Percentiles rank a stretch among this genome's conserved stretches.
phyloP scores from a whole-genome alignment of 2,113 vertebrate species.

The Oreotrochilus melanogaster region DNA sequence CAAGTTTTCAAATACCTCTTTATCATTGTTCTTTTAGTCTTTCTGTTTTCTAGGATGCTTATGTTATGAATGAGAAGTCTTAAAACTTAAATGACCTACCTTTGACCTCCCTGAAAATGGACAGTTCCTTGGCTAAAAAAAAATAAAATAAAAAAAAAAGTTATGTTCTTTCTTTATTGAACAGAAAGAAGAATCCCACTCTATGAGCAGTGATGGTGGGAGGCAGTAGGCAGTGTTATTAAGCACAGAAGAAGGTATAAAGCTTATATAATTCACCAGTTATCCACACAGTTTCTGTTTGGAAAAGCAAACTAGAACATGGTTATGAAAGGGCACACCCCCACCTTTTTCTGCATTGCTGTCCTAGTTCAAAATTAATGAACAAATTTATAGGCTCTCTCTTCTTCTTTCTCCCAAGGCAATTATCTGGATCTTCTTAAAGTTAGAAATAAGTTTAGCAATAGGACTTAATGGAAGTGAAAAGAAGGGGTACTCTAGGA shows the following conservation, averaged over 20 bases:
- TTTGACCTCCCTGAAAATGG: not conserved
- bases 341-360: not conserved
- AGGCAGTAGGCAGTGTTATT: not conserved
- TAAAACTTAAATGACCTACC: not conserved
- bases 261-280: not conserved
- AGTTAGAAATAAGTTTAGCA: not conserved
- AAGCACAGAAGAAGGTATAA: not conserved
- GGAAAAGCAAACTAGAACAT: not conserved
- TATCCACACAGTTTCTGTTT: not conserved
- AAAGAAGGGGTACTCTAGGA: not conserved
- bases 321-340: not conserved
- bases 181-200: not conserved
- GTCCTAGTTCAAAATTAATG: not conserved
- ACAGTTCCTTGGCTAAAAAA: not conserved
- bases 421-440: not conserved
- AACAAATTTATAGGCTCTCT: not conserved
- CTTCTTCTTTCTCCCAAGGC: not conserved
- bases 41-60: not conserved
- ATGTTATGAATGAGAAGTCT: not conserved
- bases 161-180: not conserved
- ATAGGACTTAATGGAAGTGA: not conserved
- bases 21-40: not conserved
- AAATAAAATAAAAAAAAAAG: too few relatives aligned
- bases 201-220: not conserved
- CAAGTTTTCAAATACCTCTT: not conserved